These are phyloP conservation scores for Balaeniceps rex DNA, from an alignment of 2,113 vertebrate genomes.

Conservation along the genomic window DNA sequence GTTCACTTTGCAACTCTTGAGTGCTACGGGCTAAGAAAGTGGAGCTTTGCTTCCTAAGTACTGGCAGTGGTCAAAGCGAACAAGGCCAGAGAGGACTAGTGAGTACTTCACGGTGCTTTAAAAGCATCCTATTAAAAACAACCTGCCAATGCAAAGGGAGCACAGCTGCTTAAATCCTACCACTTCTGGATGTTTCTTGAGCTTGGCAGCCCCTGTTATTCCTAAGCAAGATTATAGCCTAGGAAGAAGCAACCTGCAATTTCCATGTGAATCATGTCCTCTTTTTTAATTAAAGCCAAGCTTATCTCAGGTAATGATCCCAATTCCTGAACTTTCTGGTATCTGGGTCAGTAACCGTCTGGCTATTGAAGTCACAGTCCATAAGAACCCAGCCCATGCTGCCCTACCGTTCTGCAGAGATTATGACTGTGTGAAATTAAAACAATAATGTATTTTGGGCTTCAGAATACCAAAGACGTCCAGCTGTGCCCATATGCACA, in stretches of 20 bases:
- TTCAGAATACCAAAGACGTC: background rate
- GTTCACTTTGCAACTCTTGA: background rate
- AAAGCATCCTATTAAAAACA: background rate
- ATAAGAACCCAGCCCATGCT: background rate
- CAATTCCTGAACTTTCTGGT: background rate
- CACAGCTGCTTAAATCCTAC: background rate
- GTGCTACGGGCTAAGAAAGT: background rate
- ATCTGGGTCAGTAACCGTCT: background rate
- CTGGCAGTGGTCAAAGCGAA: background rate
- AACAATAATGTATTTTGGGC: background rate
- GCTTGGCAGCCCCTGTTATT: background rate
- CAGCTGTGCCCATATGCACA: background rate
- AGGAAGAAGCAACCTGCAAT: background rate
- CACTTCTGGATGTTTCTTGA: background rate
- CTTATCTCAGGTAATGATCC: background rate
- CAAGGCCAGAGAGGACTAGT: background rate
- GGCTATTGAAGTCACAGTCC: background rate
- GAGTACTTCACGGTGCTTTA: background rate
- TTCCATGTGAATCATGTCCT: background rate
- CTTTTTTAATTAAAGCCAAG: background rate
- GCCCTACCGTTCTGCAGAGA: background rate
- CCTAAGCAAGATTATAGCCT: background rate
- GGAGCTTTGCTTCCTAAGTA: background rate
- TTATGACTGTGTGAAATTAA: background rate
- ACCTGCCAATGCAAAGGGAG: background rate